These are phyloP conservation scores for Syrphus vitripennis DNA, from an alignment of 2,888 invertebrate species.

Conservation along the genomic window DNA sequence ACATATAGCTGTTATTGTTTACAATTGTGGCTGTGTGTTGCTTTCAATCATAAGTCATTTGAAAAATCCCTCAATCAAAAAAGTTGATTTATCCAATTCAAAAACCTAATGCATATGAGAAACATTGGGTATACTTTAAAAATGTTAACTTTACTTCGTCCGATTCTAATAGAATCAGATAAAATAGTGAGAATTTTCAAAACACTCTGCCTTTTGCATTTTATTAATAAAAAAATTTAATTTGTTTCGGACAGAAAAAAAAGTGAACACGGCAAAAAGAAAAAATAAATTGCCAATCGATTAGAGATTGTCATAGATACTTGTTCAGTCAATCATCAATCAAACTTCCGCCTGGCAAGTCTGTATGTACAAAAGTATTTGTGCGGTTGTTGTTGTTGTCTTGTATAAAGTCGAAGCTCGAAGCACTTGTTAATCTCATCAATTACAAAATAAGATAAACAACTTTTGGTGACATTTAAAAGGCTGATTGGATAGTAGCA, in stretches of 20 bases:
- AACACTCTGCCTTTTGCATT: background rate
- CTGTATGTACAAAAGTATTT: background rate
- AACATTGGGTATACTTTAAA: conserved; percentile 5
- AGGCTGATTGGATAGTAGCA: conserved; percentile 45
- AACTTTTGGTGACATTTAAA: conserved; percentile 57
- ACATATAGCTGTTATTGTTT: no score
- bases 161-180: background rate
- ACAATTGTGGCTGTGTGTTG: no score
- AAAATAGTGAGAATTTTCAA: background rate
- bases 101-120: no score
- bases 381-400: background rate
- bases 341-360: conserved; percentile 19
- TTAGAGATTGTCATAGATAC: conserved; percentile 22
- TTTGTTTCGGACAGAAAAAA: background rate
- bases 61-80: conserved; percentile 58
- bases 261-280: background rate
- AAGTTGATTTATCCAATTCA: conserved; percentile 49
- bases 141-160: conserved; percentile 32
- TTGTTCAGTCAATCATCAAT: conserved; percentile 52
- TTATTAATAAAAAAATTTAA: background rate
- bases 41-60: conserved; percentile 23
- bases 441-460: conserved; percentile 52
- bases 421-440: conserved; percentile 52
- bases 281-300: conserved; percentile 54
- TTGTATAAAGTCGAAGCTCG: background rate